Evolutionary conservation across 2,888 invertebrate species (phyloP).

Genomic region (Macropis europaea): DNA sequence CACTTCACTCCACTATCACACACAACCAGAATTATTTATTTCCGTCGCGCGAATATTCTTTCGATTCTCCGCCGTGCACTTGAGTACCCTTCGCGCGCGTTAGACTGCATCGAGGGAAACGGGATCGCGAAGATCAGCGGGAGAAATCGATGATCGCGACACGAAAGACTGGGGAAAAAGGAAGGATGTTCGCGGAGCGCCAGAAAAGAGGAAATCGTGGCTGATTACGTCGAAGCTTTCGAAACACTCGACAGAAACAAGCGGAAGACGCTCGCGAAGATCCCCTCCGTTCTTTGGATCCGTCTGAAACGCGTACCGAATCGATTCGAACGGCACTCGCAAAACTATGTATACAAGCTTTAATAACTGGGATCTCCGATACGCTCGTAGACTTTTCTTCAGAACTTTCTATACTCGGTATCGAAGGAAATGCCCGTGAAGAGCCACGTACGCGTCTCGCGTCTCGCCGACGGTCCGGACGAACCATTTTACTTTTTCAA

Average conservation of each 20-base stretch:
- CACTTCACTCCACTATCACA: conserved; percentile 71
- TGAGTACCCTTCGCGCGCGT: neutral
- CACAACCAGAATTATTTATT: conserved; percentile 52
- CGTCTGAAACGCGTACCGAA: conserved; percentile 18
- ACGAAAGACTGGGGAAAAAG: neutral
- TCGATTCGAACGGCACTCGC: neutral
- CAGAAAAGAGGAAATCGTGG: conserved; percentile 31
- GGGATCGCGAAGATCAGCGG: neutral
- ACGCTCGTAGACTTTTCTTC: conserved; percentile 2
- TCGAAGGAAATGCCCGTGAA: no score
- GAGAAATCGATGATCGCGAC: neutral
- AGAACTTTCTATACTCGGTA: no score
- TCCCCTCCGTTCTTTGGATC: conserved; percentile 12
- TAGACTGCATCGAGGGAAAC: conserved; percentile 29
- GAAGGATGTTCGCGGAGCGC: neutral
- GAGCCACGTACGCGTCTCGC: no score
- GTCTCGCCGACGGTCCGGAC: no score
- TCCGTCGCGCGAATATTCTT: neutral
- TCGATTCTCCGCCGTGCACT: neutral
- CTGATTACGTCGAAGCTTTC: neutral
- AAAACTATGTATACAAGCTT: conserved; percentile 2
- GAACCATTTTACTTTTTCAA: no score
- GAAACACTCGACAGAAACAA: neutral
- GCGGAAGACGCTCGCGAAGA: neutral
- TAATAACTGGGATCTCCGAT: neutral